Conservation (phyloP, 1,140 invertebrate genomes). For the Rhagoletis zephyria region DNA sequence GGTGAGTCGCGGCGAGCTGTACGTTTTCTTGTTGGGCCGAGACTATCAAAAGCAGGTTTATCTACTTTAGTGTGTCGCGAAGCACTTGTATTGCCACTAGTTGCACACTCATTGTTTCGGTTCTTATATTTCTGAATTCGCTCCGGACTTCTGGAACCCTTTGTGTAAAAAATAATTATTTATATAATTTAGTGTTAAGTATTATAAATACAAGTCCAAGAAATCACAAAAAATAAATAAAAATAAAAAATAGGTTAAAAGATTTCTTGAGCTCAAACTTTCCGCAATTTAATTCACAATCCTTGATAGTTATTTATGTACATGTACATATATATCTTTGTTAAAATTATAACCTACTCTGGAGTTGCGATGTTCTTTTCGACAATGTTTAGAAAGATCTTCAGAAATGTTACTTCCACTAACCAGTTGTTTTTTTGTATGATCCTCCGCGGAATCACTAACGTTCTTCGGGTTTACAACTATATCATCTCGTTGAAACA, state of each 20-base stretch:
- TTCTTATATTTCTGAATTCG: neutral
- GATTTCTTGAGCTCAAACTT: no score
- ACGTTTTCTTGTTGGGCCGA: neutral
- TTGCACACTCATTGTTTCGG: neutral
- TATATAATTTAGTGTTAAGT: neutral
- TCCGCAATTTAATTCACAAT: no score
- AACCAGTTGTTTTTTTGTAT: neutral
- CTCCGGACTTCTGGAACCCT: constrained; percentile 50
- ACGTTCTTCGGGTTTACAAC: neutral
- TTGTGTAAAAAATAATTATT: neutral
- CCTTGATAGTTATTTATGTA: no score
- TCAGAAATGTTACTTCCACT: neutral
- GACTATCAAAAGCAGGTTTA: neutral
- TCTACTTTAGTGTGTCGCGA: neutral
- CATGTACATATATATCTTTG: no score
- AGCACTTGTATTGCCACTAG: neutral
- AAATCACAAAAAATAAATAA: no score
- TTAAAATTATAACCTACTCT: neutral
- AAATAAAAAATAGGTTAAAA: no score
- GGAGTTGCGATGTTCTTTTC: neutral
- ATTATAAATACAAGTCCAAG: no score
- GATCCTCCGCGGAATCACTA: no score
- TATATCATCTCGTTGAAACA: constrained; percentile 43
- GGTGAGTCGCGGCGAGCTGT: no score
- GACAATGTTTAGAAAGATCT: neutral